Evolutionary conservation across 53 echinoderm and acorn worm species (phyloP), one percentile per base, ranked within the genome.

Genomic region (Stichopus horrens): DNA sequence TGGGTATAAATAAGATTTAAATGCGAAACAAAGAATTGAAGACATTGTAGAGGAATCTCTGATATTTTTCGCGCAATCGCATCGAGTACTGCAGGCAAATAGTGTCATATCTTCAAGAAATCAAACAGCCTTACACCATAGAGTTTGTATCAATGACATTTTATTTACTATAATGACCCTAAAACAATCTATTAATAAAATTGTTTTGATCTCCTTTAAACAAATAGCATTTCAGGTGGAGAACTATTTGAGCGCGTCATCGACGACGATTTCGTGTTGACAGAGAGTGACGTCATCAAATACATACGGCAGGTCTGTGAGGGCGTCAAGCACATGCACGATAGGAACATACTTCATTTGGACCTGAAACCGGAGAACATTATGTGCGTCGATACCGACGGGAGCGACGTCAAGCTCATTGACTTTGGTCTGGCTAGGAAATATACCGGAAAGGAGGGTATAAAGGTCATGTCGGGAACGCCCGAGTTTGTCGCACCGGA

Each of bases 401-500:
- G 99, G 54, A 94, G 92, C 63, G 84, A 90, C 7, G 94, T 99
- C 89, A 99, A 99, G 76, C 92, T 99, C 16, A 99, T 99, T 21
- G 99, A 99, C 87, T 99, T 99, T 74, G 99, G 99, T 16, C 89
- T 99, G 20, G 99, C 99, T 52, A 79, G 99, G 67, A 92, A 88
- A 74, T 99, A 94, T 76, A 89, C 95, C 92, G 92, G 95, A 9
- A 86, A 74, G 21, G 83, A 93, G 76, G 91, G 83, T 65, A 89
- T 91, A 3, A 99, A 96, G 94, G 99, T 95, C 83, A 89, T 99
- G 96, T 95, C 93, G 56, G 99, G 99, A 54, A 99, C 99, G 54
- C 96, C 99, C n/a, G 99, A 99, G 88, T 99, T 99, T 73, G 99
- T 94, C 18, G 99, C 99, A 74, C 99, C 99, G 54, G 99, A 99